Conservation (phyloP, 2,797 vertebrate species). For the Pristis pectinata region DNA sequence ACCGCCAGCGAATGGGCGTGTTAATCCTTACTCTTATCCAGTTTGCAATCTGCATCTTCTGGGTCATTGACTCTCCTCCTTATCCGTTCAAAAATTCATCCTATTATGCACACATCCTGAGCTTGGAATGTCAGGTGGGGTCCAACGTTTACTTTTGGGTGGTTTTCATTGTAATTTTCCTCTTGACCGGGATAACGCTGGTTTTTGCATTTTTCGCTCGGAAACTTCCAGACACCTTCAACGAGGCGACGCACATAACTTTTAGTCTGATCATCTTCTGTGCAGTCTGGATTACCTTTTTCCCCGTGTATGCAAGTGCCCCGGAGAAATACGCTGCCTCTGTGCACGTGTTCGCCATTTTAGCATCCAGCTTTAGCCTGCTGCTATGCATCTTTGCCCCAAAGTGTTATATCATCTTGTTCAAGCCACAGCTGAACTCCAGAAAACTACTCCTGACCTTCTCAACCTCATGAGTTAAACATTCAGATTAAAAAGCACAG, state of each 20-base stretch:
- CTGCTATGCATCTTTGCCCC: constrained; percentile 23
- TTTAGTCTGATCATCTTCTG: constrained; percentile 27
- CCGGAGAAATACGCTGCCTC: constrained; percentile 14
- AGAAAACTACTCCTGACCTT: background rate
- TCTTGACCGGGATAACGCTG: background rate
- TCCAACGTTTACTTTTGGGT: background rate
- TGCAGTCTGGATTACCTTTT: constrained; percentile 22
- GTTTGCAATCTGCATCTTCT: background rate
- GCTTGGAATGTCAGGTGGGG: constrained; percentile 22
- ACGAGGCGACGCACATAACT: background rate
- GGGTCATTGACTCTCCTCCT: background rate
- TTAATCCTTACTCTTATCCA: background rate
- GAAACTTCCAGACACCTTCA: background rate
- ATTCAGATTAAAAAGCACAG: background rate
- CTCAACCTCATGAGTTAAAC: background rate
- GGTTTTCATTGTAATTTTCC: background rate
- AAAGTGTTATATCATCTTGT: constrained; percentile 14
- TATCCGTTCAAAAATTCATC: background rate
- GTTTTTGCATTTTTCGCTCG: background rate
- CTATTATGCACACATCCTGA: background rate
- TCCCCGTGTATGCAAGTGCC: constrained; percentile 20
- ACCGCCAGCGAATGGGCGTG: background rate
- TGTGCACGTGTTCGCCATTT: background rate
- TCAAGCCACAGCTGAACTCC: background rate
- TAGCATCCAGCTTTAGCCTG: background rate